Conservation (phyloP, 1,140 invertebrate species). For the Rhopalosiphum padi region DNA sequence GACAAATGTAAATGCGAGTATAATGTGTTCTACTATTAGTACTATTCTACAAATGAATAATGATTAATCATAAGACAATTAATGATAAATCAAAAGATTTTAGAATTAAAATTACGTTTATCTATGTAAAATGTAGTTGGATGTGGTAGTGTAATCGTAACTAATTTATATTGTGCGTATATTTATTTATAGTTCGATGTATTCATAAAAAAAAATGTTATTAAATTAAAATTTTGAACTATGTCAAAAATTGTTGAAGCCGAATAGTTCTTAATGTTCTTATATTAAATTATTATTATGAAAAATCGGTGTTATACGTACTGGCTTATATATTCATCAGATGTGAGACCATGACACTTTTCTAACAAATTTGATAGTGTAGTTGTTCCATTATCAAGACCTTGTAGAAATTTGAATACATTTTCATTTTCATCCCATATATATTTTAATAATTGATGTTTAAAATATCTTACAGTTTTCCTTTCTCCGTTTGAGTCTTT, state of each 20-base stretch:
- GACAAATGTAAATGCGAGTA: background rate
- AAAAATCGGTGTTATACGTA: background rate
- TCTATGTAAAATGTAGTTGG: background rate
- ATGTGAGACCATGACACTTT: constrained; percentile 44
- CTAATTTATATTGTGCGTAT: background rate
- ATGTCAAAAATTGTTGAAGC: background rate
- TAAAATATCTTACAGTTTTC: constrained; percentile 50
- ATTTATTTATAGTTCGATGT: background rate
- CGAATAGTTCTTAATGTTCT: background rate
- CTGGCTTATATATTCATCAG: constrained; percentile 51
- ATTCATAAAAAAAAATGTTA: background rate
- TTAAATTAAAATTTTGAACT: background rate
- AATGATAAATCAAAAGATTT: background rate
- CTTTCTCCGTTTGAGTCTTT: constrained; percentile 27
- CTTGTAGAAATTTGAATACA: constrained; percentile 55
- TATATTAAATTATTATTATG: background rate
- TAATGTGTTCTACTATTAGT: background rate
- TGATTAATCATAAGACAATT: background rate
- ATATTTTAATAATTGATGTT: constrained; percentile 56
- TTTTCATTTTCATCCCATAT: constrained; percentile 54
- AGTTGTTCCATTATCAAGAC: constrained; percentile 52
- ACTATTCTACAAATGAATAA: background rate
- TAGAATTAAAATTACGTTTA: background rate
- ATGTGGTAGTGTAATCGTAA: background rate
- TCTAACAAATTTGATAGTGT: constrained; percentile 55